phyloP scores from a whole-genome alignment of 2,888 invertebrate genomes.

The Melieria omissa region DNA sequence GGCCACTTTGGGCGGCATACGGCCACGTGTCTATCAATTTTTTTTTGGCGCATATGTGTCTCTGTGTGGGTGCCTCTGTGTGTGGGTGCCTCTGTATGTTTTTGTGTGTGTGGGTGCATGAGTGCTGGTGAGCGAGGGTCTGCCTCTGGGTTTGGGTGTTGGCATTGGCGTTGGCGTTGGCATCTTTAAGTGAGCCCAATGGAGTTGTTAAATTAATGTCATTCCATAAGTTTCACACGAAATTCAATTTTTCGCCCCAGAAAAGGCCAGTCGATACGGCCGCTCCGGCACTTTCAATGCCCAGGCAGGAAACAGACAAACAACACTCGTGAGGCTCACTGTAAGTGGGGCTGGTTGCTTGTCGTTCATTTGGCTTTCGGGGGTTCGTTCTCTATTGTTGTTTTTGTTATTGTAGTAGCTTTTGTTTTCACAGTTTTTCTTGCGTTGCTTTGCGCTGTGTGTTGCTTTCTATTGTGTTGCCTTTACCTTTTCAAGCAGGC shows the following conservation, averaged over 20 bases:
- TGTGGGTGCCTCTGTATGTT: not conserved
- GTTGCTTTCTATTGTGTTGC: too few relatives aligned
- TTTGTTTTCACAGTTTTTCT: too few relatives aligned
- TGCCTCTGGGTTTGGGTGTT: not conserved
- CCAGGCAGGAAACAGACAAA: slow-evolving; percentile 10
- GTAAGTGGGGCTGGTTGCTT: not conserved
- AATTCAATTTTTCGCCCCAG: slow-evolving; percentile 58
- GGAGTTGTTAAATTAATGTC: slow-evolving; percentile 61
- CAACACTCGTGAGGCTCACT: slow-evolving; percentile 28
- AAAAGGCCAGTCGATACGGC: not conserved
- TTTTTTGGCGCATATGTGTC: too few relatives aligned
- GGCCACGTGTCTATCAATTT: too few relatives aligned
- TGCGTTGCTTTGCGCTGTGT: too few relatives aligned
- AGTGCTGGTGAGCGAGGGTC: not conserved
- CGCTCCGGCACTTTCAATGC: not conserved
- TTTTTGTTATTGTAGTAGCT: too few relatives aligned
- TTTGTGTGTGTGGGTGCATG: slow-evolving; percentile 1
- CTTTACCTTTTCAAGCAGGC: too few relatives aligned
- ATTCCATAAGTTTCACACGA: slow-evolving; percentile 62
- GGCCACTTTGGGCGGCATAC: not conserved
- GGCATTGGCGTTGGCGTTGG: slow-evolving; percentile 35
- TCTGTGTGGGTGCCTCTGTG: not conserved
- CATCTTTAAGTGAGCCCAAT: slow-evolving; percentile 46
- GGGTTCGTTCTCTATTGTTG: too few relatives aligned
- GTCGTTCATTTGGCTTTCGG: too few relatives aligned